Percentiles rank a stretch among this genome's conserved stretches.
phyloP scores from a whole-genome alignment of 1,140 invertebrate species.

The Luehdorfia chinensis region DNA sequence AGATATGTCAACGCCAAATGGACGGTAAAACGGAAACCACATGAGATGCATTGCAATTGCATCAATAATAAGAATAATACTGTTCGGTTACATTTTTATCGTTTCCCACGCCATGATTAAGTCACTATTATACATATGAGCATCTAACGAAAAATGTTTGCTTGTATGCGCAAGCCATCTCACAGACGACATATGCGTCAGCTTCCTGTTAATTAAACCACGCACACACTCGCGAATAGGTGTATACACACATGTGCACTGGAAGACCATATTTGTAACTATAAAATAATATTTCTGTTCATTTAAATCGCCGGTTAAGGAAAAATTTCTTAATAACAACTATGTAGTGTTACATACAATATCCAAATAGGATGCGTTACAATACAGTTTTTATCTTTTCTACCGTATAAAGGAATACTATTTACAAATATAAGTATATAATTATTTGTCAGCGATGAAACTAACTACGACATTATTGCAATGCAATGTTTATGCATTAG shows the following conservation, averaged over 20 bases:
- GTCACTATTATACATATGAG: conserved; percentile 1
- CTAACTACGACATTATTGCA: too few relatives aligned
- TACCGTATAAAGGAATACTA: too few relatives aligned
- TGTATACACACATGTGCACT: conserved; percentile 2
- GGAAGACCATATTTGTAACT: too few relatives aligned
- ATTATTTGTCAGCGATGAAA: too few relatives aligned
- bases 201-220: conserved; percentile 16
- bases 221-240: conserved; percentile 9
- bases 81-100: not conserved
- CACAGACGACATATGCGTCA: conserved; percentile 8
- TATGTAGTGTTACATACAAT: too few relatives aligned
- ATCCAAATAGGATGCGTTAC: too few relatives aligned
- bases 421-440: too few relatives aligned
- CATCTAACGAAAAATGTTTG: conserved; percentile 12
- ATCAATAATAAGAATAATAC: not conserved
- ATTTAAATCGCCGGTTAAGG: too few relatives aligned
- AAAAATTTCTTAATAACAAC: too few relatives aligned
- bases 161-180: not conserved
- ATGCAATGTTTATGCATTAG: too few relatives aligned
- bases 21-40: conserved; percentile 11
- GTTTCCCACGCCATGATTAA: conserved; percentile 10
- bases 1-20: conserved; percentile 4
- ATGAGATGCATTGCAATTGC: conserved; percentile 2
- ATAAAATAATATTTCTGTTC: too few relatives aligned
- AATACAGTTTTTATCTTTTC: too few relatives aligned